Evolutionary conservation across 2,113 vertebrate species (phyloP).

Genomic region (Parus major): DNA sequence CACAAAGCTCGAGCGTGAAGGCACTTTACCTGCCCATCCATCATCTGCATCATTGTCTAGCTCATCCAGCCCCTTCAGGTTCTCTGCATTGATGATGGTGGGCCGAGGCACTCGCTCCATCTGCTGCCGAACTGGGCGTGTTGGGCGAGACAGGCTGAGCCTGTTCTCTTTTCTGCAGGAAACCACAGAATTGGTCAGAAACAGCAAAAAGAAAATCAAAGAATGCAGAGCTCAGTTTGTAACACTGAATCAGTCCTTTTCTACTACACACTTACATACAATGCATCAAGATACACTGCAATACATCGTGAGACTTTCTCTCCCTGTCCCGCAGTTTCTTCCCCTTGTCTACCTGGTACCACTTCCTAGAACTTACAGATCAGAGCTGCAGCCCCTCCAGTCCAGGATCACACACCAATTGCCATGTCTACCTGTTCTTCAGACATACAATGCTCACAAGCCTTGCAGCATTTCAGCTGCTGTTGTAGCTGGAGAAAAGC

Average conservation of each 20-base stretch:
- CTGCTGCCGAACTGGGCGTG: constrained; percentile 84
- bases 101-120: constrained; percentile 83
- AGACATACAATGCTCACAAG: background rate
- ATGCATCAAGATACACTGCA: background rate
- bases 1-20: background rate
- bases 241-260: background rate
- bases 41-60: constrained; percentile 94
- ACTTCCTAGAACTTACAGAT: background rate
- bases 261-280: accelerated
- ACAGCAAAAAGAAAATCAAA: background rate
- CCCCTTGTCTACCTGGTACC: background rate
- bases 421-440: background rate
- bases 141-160: constrained; percentile 72
- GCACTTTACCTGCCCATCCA: constrained; percentile 91
- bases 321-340: background rate
- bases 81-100: constrained; percentile 94
- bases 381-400: background rate
- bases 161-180: constrained; percentile 82
- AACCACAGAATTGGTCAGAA: background rate
- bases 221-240: background rate
- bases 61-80: constrained; percentile 94
- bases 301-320: background rate
- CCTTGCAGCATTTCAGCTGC: background rate
- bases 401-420: background rate
- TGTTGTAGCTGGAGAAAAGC: background rate